Evolutionary conservation across 64 coral and sea anemone species (phyloP).

Genomic region (Acropora tenuis): DNA sequence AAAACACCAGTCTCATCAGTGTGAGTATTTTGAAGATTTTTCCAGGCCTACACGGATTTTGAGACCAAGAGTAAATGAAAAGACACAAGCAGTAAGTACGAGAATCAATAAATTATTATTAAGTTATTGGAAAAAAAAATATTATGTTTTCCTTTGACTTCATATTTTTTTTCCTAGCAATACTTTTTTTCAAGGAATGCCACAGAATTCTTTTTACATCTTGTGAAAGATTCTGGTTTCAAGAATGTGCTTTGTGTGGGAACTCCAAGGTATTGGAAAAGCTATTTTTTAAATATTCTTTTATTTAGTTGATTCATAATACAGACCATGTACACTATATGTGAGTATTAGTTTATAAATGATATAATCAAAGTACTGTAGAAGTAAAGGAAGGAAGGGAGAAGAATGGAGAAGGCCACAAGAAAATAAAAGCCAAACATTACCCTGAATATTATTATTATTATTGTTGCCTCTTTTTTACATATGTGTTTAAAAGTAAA

Average conservation of each 20-base stretch:
- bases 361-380: no score
- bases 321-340: neutral
- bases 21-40: slow-evolving; percentile 40
- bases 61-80: slow-evolving; percentile 88
- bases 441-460: no score
- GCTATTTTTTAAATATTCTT: neutral
- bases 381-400: no score
- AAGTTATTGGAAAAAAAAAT: neutral
- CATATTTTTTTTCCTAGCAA: slow-evolving; percentile 71
- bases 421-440: no score
- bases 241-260: slow-evolving; percentile 91
- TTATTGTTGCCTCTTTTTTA: no score
- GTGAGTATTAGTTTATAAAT: no score
- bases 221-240: slow-evolving; percentile 75
- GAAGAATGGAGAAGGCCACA: no score
- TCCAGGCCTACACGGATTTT: slow-evolving; percentile 83
- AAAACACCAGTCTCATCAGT: slow-evolving; percentile 64
- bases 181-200: slow-evolving; percentile 88
- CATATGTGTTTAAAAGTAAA: no score
- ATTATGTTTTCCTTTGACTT: neutral
- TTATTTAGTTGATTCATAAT: neutral
- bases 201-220: slow-evolving; percentile 67
- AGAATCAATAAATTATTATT: no score
- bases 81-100: slow-evolving; percentile 90
- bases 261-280: slow-evolving; percentile 80